phyloP scores from a whole-genome alignment of 2,888 invertebrate genomes.

The Drosophila kuntzei region DNA sequence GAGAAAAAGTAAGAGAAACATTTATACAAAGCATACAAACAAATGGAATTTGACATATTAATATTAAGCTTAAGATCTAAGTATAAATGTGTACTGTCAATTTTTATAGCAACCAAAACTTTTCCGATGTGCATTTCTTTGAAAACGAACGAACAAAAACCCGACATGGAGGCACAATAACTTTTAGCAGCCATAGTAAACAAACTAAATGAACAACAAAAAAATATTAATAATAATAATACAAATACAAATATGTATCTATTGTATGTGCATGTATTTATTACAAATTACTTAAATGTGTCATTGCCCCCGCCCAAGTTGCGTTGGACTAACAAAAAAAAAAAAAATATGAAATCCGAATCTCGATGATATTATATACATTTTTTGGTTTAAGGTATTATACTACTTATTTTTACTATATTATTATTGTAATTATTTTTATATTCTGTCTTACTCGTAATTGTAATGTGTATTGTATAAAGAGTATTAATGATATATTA shows the following conservation, averaged over 20 bases:
- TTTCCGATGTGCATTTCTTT: constrained; percentile 47
- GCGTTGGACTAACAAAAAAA: constrained; percentile 22
- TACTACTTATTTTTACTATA: constrained; percentile 2
- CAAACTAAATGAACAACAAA: constrained; percentile 36
- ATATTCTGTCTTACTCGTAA: constrained; percentile 38
- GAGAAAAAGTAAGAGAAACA: neutral
- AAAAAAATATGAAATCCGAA: constrained; percentile 35
- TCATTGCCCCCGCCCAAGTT: constrained; percentile 60
- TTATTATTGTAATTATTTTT: constrained; percentile 25
- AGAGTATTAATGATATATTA: constrained; percentile 60
- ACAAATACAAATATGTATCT: constrained; percentile 58
- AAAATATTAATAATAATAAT: constrained; percentile 10
- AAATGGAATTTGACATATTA: constrained; percentile 56
- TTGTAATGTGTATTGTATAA: constrained; percentile 59
- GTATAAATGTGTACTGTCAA: constrained; percentile 62
- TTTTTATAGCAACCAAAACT: constrained; percentile 50
- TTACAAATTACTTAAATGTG: constrained; percentile 59
- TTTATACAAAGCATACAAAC: constrained; percentile 24
- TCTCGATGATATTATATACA: constrained; percentile 46
- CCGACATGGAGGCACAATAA: constrained; percentile 31
- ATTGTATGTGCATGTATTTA: constrained; percentile 64
- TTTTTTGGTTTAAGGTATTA: constrained; percentile 41
- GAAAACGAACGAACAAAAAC: constrained; percentile 7
- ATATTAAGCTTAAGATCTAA: constrained; percentile 50
- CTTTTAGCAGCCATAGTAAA: constrained; percentile 57